A percentile compares a stretch with the other conserved stretches of the same genome.
Conservation (phyloP, 2,888 invertebrate genomes). For the Plagodis dolabraria region DNA sequence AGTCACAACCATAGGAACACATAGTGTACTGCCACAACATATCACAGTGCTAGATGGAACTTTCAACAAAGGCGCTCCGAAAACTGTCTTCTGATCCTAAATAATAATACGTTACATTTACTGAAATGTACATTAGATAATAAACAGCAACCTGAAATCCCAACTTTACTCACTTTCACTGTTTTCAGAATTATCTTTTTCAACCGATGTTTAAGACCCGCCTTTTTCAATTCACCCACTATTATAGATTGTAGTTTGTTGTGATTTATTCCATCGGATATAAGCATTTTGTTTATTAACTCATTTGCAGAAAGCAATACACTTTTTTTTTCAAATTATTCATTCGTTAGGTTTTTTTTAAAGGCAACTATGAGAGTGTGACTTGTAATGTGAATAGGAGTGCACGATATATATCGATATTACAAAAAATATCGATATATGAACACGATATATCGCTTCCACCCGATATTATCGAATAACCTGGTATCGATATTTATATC, state of each 20-base stretch:
- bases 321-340: conserved; percentile 52
- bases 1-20: conserved; percentile 89
- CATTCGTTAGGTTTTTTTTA: conserved; percentile 52
- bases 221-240: conserved; percentile 87
- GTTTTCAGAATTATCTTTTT: conserved; percentile 87
- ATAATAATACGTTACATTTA: conserved; percentile 29
- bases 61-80: conserved; percentile 77
- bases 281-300: conserved; percentile 70
- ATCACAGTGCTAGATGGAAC: conserved; percentile 83
- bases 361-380: too few relatives aligned
- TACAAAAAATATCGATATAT: too few relatives aligned
- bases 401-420: too few relatives aligned
- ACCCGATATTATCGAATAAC: too few relatives aligned
- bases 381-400: too few relatives aligned
- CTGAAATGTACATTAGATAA: not conserved
- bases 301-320: conserved; percentile 38
- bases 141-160: conserved; percentile 24
- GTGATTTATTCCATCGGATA: conserved; percentile 80
- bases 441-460: too few relatives aligned
- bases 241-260: conserved; percentile 83
- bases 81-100: conserved; percentile 77
- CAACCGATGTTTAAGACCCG: conserved; percentile 89
- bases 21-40: conserved; percentile 88
- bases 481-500: too few relatives aligned
- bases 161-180: conserved; percentile 71